These are phyloP conservation scores for Tillus elongatus DNA, from an alignment of 2,888 invertebrate genomes.

Conservation along the genomic window DNA sequence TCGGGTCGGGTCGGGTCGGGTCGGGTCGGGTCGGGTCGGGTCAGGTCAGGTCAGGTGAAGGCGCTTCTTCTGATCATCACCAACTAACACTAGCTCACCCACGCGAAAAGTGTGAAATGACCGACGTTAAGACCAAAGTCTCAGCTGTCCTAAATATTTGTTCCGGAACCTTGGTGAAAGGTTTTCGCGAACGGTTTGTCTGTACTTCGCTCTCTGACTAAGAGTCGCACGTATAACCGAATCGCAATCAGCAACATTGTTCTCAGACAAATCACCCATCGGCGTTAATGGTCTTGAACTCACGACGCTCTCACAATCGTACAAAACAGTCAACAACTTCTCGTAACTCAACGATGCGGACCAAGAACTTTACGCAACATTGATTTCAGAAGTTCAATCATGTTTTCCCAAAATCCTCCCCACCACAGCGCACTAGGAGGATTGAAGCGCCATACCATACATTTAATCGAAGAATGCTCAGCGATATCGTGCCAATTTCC, in stretches of 20 bases:
- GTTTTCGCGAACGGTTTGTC: conserved; percentile 20
- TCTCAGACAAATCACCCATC: conserved; percentile 18
- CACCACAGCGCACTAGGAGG: conserved; percentile 38
- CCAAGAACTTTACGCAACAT: conserved; percentile 33
- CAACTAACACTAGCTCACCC: conserved; percentile 18
- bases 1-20: no score
- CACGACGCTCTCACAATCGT: conserved; percentile 29
- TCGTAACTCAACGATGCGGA: conserved; percentile 24
- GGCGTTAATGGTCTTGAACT: conserved; percentile 29
- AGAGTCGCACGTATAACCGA: conserved; percentile 16
- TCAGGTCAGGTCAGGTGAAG: no score
- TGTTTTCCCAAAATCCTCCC: no score
- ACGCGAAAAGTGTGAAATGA: conserved; percentile 9
- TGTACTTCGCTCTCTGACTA: conserved; percentile 14
- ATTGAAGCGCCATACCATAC: conserved; percentile 32
- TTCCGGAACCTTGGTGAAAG: conserved; percentile 21
- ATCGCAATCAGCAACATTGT: conserved; percentile 21
- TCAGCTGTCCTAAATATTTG: conserved; percentile 22
- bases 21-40: no score
- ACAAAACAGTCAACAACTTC: no score
- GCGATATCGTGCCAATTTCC: conserved; percentile 24
- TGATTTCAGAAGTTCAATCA: conserved; percentile 34
- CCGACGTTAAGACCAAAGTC: conserved; percentile 10
- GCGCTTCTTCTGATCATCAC: conserved; percentile 18
- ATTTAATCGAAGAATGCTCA: conserved; percentile 14